A percentile compares a stretch with the other conserved stretches of the same genome.
Conservation (phyloP, 1,140 invertebrate species). For the Batillaria attramentaria region DNA sequence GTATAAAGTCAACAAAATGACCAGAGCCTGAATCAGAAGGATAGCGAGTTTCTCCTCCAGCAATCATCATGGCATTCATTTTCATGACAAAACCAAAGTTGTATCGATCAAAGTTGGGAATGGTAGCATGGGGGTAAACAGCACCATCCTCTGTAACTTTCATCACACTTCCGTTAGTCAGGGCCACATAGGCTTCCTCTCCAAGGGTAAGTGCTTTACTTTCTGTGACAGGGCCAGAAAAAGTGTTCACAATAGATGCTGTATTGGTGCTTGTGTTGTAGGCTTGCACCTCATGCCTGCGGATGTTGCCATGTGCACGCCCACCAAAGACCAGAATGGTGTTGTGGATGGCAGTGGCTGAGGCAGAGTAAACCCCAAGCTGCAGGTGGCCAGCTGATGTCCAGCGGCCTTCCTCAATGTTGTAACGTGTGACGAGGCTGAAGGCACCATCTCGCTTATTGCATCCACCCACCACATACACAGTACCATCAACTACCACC, state of each 20-base stretch:
- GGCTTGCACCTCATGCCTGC: constrained; percentile 46
- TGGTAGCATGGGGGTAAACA: constrained; percentile 36
- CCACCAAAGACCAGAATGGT: constrained; percentile 56
- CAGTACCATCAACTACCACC: constrained; percentile 43
- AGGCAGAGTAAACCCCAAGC: constrained; percentile 51
- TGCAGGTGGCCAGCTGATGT: constrained; percentile 42
- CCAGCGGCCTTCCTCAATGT: constrained; percentile 40
- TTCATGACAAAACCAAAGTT: constrained; percentile 50
- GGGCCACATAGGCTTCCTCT: constrained; percentile 43
- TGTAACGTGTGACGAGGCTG: constrained; percentile 44
- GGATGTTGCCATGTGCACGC: constrained; percentile 40
- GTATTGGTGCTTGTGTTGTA: constrained; percentile 44
- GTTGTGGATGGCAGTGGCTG: constrained; percentile 44
- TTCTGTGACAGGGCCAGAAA: constrained; percentile 44
- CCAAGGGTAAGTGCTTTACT: constrained; percentile 42
- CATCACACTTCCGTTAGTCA: constrained; percentile 49
- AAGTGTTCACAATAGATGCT: constrained; percentile 40
- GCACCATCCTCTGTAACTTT: constrained; percentile 43
- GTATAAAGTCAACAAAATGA: constrained; percentile 46
- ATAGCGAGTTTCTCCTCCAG: constrained; percentile 52
- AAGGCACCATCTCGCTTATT: constrained; percentile 48
- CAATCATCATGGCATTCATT: constrained; percentile 40
- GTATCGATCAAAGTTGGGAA: constrained; percentile 52
- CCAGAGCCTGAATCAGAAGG: constrained; percentile 39
- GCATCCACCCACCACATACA: constrained; percentile 55